Conservation (phyloP, 2,113 vertebrate species). For the Amphiprion percula region DNA sequence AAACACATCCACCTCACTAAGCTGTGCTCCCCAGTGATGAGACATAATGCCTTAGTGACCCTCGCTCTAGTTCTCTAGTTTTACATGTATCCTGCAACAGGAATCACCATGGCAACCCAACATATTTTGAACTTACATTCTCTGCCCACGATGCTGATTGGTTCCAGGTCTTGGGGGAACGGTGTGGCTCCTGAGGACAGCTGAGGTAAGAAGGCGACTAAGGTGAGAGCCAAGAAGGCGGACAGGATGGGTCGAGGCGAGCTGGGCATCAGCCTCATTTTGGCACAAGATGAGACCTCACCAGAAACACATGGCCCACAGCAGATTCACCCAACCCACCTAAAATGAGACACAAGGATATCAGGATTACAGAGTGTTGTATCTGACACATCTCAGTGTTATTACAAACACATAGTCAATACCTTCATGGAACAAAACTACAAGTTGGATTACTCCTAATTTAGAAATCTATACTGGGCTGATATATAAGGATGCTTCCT, state of each 20-base stretch:
- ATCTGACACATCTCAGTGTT: background rate
- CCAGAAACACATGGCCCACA: slow-evolving; percentile 81
- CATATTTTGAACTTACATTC: slow-evolving; percentile 76
- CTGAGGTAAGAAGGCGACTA: slow-evolving; percentile 69
- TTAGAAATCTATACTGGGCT: background rate
- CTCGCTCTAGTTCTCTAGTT: background rate
- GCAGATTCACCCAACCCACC: slow-evolving; percentile 62
- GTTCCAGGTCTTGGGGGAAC: slow-evolving; percentile 87
- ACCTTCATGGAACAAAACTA: background rate
- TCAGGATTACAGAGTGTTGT: background rate
- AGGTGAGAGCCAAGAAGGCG: slow-evolving; percentile 71
- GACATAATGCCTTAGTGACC: slow-evolving; percentile 18
- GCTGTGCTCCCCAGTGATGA: background rate
- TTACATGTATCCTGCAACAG: slow-evolving; percentile 18
- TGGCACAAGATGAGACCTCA: slow-evolving; percentile 76
- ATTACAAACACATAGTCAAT: background rate
- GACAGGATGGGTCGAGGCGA: slow-evolving; percentile 74
- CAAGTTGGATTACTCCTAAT: too few species aligned
- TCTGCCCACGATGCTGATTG: slow-evolving; percentile 81
- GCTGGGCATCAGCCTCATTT: slow-evolving; percentile 79
- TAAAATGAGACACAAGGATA: slow-evolving; percentile 31
- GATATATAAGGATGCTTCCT: background rate
- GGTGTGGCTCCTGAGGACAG: slow-evolving; percentile 74
- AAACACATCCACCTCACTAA: slow-evolving; percentile 28
- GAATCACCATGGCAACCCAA: slow-evolving; percentile 53